Percentiles rank a stretch among this genome's conserved stretches.
Conservation (phyloP, 2,113 vertebrate species). For the Ptilorrhoa leucosticta region DNA sequence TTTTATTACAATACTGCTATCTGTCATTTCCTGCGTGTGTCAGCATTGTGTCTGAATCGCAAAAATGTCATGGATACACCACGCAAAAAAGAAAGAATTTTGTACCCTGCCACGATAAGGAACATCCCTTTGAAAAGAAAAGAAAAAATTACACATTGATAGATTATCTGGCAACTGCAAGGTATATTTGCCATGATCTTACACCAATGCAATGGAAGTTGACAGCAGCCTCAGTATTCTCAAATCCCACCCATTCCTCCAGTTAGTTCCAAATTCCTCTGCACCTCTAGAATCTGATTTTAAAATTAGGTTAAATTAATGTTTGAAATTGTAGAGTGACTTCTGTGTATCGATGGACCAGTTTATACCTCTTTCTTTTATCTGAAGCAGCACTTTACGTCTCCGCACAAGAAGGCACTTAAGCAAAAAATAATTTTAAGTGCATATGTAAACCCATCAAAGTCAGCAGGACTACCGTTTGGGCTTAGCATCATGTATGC, state of each 20-base stretch:
- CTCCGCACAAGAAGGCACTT: not conserved
- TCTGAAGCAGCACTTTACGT: not conserved
- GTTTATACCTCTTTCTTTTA: not conserved
- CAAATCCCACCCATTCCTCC: not conserved
- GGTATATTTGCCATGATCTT: not conserved
- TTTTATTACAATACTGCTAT: conserved; percentile 82
- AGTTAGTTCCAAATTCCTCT: not conserved
- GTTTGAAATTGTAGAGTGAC: not conserved
- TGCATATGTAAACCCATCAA: not conserved
- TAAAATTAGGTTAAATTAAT: not conserved
- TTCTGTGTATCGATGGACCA: too few relatives aligned
- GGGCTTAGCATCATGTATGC: not conserved
- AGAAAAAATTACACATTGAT: not conserved
- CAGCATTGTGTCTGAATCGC: conserved; percentile 77
- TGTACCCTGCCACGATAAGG: conserved; percentile 55
- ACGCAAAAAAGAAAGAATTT: conserved; percentile 70
- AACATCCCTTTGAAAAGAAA: conserved; percentile 26
- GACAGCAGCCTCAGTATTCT: not conserved
- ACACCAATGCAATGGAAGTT: not conserved
- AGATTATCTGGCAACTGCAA: not conserved
- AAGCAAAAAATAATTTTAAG: not conserved
- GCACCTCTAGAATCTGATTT: not conserved
- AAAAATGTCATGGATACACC: conserved; percentile 74
- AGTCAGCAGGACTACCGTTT: not conserved
- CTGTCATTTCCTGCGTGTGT: conserved; percentile 78